Evolutionary conservation across 2,888 invertebrate genomes (phyloP).

Genomic region (Sphaeridia pumilis): DNA sequence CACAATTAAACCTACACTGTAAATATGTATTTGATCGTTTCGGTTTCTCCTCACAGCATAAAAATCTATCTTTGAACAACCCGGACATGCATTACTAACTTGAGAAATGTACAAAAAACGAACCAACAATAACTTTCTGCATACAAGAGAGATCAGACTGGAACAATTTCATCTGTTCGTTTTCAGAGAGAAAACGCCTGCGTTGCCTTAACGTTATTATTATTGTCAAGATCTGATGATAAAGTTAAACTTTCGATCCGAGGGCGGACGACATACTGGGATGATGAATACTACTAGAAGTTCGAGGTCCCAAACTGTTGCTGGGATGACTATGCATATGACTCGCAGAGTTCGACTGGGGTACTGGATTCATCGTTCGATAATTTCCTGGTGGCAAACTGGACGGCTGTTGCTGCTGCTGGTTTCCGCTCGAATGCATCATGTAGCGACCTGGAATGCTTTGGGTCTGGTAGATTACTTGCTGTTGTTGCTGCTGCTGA

Average conservation of each 20-base stretch:
- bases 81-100: no score
- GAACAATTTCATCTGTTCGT: no score
- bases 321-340: slow-evolving; percentile 1
- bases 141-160: neutral
- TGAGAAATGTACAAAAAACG: no score
- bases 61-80: no score
- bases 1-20: no score
- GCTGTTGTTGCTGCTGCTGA: neutral
- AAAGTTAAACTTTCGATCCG: neutral
- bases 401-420: neutral
- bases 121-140: no score
- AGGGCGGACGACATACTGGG: slow-evolving; percentile 1
- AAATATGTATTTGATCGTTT: no score
- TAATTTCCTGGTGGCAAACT: neutral
- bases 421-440: neutral
- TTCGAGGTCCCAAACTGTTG: neutral
- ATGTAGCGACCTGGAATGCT: neutral
- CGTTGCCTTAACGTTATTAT: neutral
- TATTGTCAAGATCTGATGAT: neutral
- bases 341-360: neutral
- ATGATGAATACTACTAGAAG: no score
- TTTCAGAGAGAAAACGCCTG: neutral
- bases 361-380: neutral
- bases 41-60: no score
- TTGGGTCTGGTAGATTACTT: no score